Base-by-base conservation (phyloP, 2,797 vertebrate species). In the Phaenicophaeus curvirostris region DNA sequence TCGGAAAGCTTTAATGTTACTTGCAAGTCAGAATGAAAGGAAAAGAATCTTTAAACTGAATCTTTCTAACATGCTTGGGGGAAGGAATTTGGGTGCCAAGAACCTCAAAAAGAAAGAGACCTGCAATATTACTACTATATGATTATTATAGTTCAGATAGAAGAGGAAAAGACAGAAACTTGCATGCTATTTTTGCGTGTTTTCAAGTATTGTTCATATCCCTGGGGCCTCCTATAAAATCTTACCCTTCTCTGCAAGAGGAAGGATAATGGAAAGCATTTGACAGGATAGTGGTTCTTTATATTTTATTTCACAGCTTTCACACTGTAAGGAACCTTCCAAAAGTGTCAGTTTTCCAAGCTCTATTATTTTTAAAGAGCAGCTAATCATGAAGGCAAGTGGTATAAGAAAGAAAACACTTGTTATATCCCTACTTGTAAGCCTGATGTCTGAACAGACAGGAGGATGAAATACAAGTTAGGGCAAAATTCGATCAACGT, bases 1-100 rank as follows among this genome's bases (percentile, higher is more conserved):
- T 91, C 83, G 68, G 33, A 80, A 83, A 68, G 28, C 68, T 93
- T 87, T 90, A 41, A 67, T 73, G 39, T 76, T 76, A 41, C 42
- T 87, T 93, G 48, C 63, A 90, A 90, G 19, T 62, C 63, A 73
- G 27, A 92, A 93, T 82, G 48, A 93, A 92, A 94, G 72, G 28
- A 85, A 89, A 82, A 85, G 69, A 81, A 58, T 9, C 31, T 94
- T 87, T 76, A 76, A 85, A 58, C 1, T 1, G 3, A 74, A 16
- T 17, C 5, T 48, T 94, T 85, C 31, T 41, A 53, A 19, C 25
- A 7, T 41, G 53, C 59, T 79, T 75, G 39, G 13, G 58, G 46
- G 23, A 79, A 87, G 48, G 42, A 94, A 89, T 28, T 68, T 57
- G 44, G 21, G 25, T 76, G 46, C 63, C 57, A 90, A 85, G 59